Evolutionary conservation across 2,797 vertebrate species (phyloP).

Genomic region (Epinephelus awoara): DNA sequence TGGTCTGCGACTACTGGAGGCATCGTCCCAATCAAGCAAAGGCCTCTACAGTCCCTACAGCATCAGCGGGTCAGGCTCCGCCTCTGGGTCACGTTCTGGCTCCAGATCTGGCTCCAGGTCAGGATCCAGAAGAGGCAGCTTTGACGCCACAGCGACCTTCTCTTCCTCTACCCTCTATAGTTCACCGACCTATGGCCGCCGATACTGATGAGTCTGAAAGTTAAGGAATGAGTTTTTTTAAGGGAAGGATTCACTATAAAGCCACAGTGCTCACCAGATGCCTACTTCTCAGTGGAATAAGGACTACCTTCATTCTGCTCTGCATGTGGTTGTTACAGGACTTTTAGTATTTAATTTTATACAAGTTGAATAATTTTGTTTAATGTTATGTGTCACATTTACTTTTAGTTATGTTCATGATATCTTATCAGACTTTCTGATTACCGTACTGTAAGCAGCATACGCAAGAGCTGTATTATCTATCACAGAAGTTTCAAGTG

Average conservation of each 20-base stretch:
- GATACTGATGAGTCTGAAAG: slow-evolving; percentile 80
- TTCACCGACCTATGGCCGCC: slow-evolving; percentile 92
- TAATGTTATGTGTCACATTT: slow-evolving; percentile 73
- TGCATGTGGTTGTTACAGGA: slow-evolving; percentile 89
- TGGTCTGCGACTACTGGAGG: slow-evolving; percentile 93
- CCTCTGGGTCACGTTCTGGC: slow-evolving; percentile 91
- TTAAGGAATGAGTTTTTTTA: slow-evolving; percentile 64
- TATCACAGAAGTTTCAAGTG: slow-evolving; percentile 34
- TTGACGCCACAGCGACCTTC: slow-evolving; percentile 94
- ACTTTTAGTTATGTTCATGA: slow-evolving; percentile 51
- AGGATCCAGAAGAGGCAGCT: slow-evolving; percentile 95
- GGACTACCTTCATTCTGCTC: slow-evolving; percentile 85
- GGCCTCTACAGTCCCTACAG: slow-evolving; percentile 98
- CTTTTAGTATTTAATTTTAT: slow-evolving; percentile 71
- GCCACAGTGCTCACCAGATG: slow-evolving; percentile 81
- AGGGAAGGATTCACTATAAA: slow-evolving; percentile 65
- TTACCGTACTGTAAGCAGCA: slow-evolving; percentile 52
- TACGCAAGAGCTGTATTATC: slow-evolving; percentile 38
- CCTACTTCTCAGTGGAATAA: slow-evolving; percentile 81
- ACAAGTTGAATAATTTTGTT: slow-evolving; percentile 63
- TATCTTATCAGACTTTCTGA: slow-evolving; percentile 48
- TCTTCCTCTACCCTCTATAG: slow-evolving; percentile 90
- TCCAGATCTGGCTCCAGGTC: slow-evolving; percentile 94
- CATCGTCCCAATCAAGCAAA: slow-evolving; percentile 96
- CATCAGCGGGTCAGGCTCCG: slow-evolving; percentile 92